Base-by-base conservation (phyloP, 2,113 vertebrate genomes). In the Callorhinus ursinus region DNA sequence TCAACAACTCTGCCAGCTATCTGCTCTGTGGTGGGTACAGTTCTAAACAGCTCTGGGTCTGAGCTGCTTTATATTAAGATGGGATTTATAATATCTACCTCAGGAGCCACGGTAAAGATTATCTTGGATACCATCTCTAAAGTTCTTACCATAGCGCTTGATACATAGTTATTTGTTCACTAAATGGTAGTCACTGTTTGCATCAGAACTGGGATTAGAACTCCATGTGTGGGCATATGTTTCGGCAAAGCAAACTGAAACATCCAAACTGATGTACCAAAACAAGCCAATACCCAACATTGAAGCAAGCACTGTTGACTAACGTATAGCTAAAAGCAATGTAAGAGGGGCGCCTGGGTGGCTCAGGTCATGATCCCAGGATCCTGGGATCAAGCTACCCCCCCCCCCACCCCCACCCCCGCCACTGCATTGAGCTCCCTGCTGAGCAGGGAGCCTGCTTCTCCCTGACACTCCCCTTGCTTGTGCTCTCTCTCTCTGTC, bases 241-340 rank as follows among this genome's bases (percentile, higher is more conserved):
- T 55, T 97, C 69, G 71, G 69, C 76, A 96, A 92, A 92, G 93
- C 61, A 95, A 95, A 92, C 0, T 94, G 46, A 92, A 87, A 95
- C 51, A 87, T 51, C 39, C 76, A 67, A 90, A 90, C 9, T 18
- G 13, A 86, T 82, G 88, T 7, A 16, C 33, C 79, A 59, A 83
- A 91, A 95, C 16, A 81, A 91, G 36, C 10, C 49, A 72, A 82
- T 42, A 67, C 21, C 67, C 21, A 69, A 80, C 0, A 51, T 2
- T 12, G 51, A 95, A 85, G 46, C 15, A 82, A 79, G n/a, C 33
- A 12, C 31, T 82, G 61, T 74, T 10, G 22, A 86, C 69, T 36
- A 82, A 93, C 85, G 91, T 49, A 83, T 18, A 49, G 26, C 57
- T 57, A 26, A 90, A 90, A 94, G n/a, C 42, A 88, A 13, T 14